A percentile compares a stretch with the other conserved stretches of the same genome.
phyloP scores from a whole-genome alignment of 64 coral and sea anemone genomes.

The Dendrophyllia cribrosa region DNA sequence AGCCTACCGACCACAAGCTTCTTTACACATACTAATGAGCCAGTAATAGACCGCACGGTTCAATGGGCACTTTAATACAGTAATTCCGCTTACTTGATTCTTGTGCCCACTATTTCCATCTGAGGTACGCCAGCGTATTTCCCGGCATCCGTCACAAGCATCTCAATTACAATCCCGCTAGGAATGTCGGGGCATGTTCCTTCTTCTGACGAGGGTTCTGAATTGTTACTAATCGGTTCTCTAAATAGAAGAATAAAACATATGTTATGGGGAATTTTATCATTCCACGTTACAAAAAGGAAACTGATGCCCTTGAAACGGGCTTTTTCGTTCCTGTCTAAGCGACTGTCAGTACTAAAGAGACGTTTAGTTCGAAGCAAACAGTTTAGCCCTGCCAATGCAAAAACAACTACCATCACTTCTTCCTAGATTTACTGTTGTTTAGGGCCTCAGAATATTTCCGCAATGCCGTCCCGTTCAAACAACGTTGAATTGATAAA shows the following conservation, averaged over 20 bases:
- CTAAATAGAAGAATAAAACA: background rate
- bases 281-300: background rate
- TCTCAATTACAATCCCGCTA: constrained; percentile 59
- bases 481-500: too few relatives aligned
- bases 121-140: constrained; percentile 77
- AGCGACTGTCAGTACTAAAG: too few relatives aligned
- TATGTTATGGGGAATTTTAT: background rate
- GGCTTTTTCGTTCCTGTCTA: background rate
- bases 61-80: background rate
- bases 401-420: too few relatives aligned
- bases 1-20: too few relatives aligned
- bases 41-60: too few relatives aligned
- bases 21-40: too few relatives aligned
- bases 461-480: too few relatives aligned
- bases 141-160: constrained; percentile 80
- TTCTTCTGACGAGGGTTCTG: background rate
- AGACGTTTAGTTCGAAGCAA: background rate
- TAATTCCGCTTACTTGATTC: constrained; percentile 57
- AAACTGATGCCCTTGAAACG: too few relatives aligned
- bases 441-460: background rate
- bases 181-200: constrained; percentile 75
- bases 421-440: too few relatives aligned
- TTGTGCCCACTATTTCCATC: constrained; percentile 84
- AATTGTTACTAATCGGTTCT: constrained; percentile 12
- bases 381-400: background rate